Base-by-base conservation (phyloP, 2,797 vertebrate species). In the Bovichtus diacanthus region DNA sequence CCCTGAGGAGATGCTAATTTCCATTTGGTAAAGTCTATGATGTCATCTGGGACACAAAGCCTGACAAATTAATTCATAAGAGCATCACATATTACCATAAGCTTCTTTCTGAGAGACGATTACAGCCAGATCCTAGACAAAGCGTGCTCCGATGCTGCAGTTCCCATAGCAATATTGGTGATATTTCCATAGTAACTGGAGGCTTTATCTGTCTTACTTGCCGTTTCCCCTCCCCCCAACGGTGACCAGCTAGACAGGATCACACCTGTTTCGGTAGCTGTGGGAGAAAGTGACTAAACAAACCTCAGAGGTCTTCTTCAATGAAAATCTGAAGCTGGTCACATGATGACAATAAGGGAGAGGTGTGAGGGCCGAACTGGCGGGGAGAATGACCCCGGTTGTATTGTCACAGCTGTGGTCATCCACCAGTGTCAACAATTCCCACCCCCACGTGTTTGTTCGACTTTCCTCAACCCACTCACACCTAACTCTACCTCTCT, bases 11-110 rank as follows among this genome's bases (percentile, higher is more conserved):
- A 87, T 65, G 74, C 78, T 87, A 82, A 90, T 92, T 90, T 85
- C 73, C 72, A 87, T 87, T 87, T 86, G 88, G 91, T 88, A 82
- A 88, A 89, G 81, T 90, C 81, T 84, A 74, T 88, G 85, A 92
- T 92, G 87, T 90, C 88, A 90, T 76, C 75, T 23, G 78, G 85
- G 83, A 90, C 83, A 89, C 83, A 91, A 89, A 90, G 86, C 84
- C 83, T 85, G 83, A 90, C 84, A 91, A 92, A 91, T 92, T 80
- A 90, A 91, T 90, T 90, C 84, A 90, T 91, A 88, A 91, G 87
- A 92, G 83, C 88, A 88, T 91, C 74, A 41, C 80, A 90, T 85
- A 89, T 93, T 88, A 92, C 58, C 88, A 90, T 91, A 89, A 91
- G 87, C 88, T 87, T 85, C 91, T 93, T 90, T 91, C 83, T 88